Base-by-base conservation (phyloP, 2,888 invertebrate species). In the Heliconius hortense region DNA sequence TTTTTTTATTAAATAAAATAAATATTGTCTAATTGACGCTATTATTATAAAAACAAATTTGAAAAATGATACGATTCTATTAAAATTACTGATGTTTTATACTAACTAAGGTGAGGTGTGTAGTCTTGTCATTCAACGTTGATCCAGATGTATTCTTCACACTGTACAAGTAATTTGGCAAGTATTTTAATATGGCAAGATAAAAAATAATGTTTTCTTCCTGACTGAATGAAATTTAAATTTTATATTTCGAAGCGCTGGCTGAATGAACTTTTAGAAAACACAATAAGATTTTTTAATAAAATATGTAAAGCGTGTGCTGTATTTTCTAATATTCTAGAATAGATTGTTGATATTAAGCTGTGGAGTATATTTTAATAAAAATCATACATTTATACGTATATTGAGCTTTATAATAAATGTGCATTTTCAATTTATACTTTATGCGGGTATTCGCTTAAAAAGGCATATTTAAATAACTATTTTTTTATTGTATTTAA, bases 201-300 rank as follows among this genome's bases (percentile, higher is more conserved):
- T 13, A 48, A 69, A 53, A 69, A 53, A 35, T n/a, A 56, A 56
- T 31, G 21, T 68, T 28, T 53, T 56, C 13, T 21, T 69, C 15
- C n/a, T 8, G 15, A 4, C 31, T n/a, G 56, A 28, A 69, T 10
- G 13, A 69, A 69, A 56, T 69, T 69, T 69, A 56, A 69, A 56
- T 69, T 56, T 69, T 26, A 35, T 26, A 35, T 31, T 1, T 7
- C 4, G 15, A 56, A 56, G 56, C 56, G 56, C 69, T 35, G 31
- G 69, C 31, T 18, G 35, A 69, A 56, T 35, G 24, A 69, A 69
- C 24, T 69, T 69, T 69, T 56, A 56, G n/a, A 69, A 35, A 56
- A 69, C 24, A 69, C 53, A 69, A 53, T 69, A 53, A 69, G 68
- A 69, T 53, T 53, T 67, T 66, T 69, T 56, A 69, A 69, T 69